Conservation (phyloP, 2,113 vertebrate genomes). For the Tetrax tetrax region DNA sequence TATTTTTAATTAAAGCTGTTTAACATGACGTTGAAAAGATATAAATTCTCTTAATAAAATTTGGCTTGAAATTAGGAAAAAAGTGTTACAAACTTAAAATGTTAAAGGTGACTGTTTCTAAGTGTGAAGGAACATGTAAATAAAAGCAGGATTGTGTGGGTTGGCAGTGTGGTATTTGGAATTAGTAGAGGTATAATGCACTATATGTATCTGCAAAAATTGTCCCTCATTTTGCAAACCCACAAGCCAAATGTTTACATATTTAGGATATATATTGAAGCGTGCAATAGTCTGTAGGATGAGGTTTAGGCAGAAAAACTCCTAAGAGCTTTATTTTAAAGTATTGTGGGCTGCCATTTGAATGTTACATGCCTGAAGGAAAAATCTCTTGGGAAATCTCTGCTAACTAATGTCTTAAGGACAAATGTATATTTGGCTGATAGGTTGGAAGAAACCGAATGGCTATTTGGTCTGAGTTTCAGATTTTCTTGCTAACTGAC, state of each 20-base stretch:
- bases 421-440: not conserved
- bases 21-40: not conserved
- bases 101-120: not conserved
- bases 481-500: not conserved
- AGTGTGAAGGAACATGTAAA: not conserved
- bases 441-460: not conserved
- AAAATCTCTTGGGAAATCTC: not conserved
- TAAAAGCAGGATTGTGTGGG: not conserved
- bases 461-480: not conserved
- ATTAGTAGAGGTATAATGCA: not conserved
- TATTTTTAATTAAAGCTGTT: conserved; percentile 11
- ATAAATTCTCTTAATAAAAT: not conserved
- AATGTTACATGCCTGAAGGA: not conserved
- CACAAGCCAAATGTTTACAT: not conserved
- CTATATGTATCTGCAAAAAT: not conserved
- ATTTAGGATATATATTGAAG: not conserved
- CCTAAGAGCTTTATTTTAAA: not conserved
- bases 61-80: not conserved
- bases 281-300: not conserved
- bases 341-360: not conserved
- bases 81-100: not conserved
- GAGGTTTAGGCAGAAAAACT: not conserved
- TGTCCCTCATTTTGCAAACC: not conserved
- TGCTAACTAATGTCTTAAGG: not conserved
- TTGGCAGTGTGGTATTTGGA: not conserved